Evolutionary conservation across 2,113 vertebrate species (phyloP), one percentile per base, ranked within the genome.

Genomic region (Cygnus atratus): DNA sequence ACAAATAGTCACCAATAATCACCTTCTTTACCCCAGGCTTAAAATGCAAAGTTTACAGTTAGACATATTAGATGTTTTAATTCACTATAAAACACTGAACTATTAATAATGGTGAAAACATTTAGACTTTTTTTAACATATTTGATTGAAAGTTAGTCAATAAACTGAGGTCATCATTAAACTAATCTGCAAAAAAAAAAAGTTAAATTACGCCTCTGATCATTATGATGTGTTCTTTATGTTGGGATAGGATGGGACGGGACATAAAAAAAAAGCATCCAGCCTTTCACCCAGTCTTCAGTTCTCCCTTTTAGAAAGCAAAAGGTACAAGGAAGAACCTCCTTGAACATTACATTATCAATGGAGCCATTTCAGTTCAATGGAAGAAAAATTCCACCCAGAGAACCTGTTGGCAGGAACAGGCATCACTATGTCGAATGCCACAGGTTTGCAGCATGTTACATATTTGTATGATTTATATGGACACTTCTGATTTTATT

Each of bases 401-500:
- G 15, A 48, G 66, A 78, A 67, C 6, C 9, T 48, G 26, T 14
- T 41, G 15, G n/a, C 15, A 87, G 26, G 75, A 93, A 71, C 1
- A 29, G 24, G 18, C 52, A 75, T 14, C 31, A 9, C 26, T 57
- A 29, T 19, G 43, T 0, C 37, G n/a, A 82, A 79, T 9, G 35
- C 21, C 26, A 63, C 11, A n/a, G 25, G 17, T 37, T 19, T 59
- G 52, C 33, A 79, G 16, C 29, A 31, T 29, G 8, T 52, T 74
- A 72, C 4, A 28, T 2, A 58, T 71, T 22, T 24, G 46, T 44
- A 50, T 24, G 0, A 66, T 10, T 63, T 18, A 46, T 1, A 1
- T 84, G 18, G 18, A 68, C 41, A 31, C 3, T 24, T 19, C 72
- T 13, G 10, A 35, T 15, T 33, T 33, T 8, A 0, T 54, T 46